Evolutionary conservation across 2,888 invertebrate species (phyloP), one percentile per base, ranked within the genome.

Genomic region (Agrotis ipsilon): DNA sequence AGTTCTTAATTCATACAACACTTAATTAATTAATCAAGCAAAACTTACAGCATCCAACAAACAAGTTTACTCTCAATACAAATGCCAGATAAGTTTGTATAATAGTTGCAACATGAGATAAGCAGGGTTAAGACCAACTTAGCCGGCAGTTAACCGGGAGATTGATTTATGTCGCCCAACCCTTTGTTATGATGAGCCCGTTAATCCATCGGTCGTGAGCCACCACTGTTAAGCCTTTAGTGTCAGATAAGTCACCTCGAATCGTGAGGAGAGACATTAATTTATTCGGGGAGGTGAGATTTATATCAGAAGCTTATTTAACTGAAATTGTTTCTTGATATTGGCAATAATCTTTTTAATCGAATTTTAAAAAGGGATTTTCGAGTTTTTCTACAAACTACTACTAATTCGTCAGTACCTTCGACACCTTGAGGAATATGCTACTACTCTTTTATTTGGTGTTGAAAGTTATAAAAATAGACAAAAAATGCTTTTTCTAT

Each of bases 111-210:
- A 58, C 54, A 69, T 49, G 24, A 64, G 65, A 60, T 84, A 74
- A 84, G 67, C 74, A 11, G 39, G 67, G 60, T 68, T 71, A 78
- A 72, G 21, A 55, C 52, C 43, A 68, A 66, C 69, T 80, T 83
- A 76, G 58, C 70, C 57, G 45, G 32, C 61, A 81, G 73, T 72
- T 77, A 69, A 73, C 39, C 39, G 24, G 51, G 48, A 67, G 68
- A 83, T 73, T 73, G 83, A 81, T 73, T 83, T 83, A 73, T 68
- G 68, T 62, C 60, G 19, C n/a, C 55, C 39, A 55, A 63, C 77
- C 81, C 68, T 67, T 80, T 76, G 68, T 76, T 76, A 76, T 68
- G 76, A 80, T 43, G 63, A 63, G 60, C 54, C 45, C 67, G 80
- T 80, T 76, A 80, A 80, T 80, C 62, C 76, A 51, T 68, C 54